Percentiles rank a stretch among this genome's conserved stretches.
Evolutionary conservation across 2,888 invertebrate species (phyloP).

Genomic region (Camptogramma bilineatum): DNA sequence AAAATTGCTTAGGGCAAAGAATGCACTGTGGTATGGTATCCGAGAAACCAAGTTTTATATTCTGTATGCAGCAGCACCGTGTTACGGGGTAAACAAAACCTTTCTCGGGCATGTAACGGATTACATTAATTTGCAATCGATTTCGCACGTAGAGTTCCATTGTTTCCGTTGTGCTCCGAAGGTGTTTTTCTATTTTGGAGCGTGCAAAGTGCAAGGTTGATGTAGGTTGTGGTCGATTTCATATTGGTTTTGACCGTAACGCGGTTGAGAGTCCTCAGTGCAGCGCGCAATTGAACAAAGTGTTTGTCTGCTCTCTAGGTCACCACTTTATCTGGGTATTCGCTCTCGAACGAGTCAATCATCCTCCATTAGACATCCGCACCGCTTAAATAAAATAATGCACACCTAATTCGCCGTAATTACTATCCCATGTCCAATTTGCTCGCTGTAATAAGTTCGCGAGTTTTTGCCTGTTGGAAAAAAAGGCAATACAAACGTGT

Average conservation of each 20-base stretch:
- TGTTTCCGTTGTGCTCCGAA: conserved; percentile 65
- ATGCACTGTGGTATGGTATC: conserved; percentile 9
- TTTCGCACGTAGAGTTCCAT: conserved; percentile 68
- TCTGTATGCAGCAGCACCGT: conserved; percentile 40
- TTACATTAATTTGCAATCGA: conserved; percentile 69
- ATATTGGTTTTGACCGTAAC: conserved; percentile 60
- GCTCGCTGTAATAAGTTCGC: conserved; percentile 72
- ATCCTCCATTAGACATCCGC: conserved; percentile 33
- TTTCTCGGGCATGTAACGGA: conserved; percentile 65
- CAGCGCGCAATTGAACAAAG: conserved; percentile 44
- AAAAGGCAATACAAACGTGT: conserved; percentile 72
- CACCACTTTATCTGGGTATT: conserved; percentile 40
- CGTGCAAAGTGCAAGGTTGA: conserved; percentile 56
- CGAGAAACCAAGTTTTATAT: conserved; percentile 39
- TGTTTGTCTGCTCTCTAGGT: conserved; percentile 47
- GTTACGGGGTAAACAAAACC: conserved; percentile 48
- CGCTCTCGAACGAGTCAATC: conserved; percentile 40
- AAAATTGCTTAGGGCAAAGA: neutral
- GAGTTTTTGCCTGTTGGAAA: conserved; percentile 66
- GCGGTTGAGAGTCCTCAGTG: conserved; percentile 55
- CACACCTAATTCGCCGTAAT: conserved; percentile 64
- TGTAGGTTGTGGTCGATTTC: conserved; percentile 71
- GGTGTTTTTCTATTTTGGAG: conserved; percentile 67
- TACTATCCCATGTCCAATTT: conserved; percentile 74
- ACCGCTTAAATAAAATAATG: conserved; percentile 73